phyloP scores from a whole-genome alignment of 2,797 vertebrate genomes.

The Lutjanus campechanus region DNA sequence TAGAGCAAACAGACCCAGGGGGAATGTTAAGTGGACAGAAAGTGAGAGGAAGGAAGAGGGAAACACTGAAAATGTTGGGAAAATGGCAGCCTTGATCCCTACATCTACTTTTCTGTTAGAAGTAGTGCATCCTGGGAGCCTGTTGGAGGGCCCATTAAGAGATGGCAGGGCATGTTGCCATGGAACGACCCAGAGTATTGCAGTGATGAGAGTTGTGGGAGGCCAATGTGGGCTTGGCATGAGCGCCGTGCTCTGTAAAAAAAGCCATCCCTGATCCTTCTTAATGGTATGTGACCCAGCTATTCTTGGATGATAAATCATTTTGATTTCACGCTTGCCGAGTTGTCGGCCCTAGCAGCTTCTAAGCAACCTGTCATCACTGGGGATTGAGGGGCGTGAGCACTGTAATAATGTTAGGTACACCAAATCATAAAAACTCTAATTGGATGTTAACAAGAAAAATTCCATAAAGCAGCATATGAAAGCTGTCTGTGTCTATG shows the following conservation, averaged over 20 bases:
- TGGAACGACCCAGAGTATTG: conserved; percentile 48
- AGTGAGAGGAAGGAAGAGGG: conserved; percentile 41
- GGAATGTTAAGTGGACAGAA: conserved; percentile 53
- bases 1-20: conserved; percentile 41
- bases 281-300: conserved; percentile 66
- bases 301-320: conserved; percentile 81
- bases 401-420: conserved; percentile 57
- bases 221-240: conserved; percentile 73
- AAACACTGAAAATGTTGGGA: conserved; percentile 15
- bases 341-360: conserved; percentile 42
- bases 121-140: conserved; percentile 46
- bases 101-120: not conserved
- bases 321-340: conserved; percentile 72
- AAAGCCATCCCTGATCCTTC: conserved; percentile 59
- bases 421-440: conserved; percentile 58
- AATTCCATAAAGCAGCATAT: conserved; percentile 35
- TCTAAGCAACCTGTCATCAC: conserved; percentile 72
- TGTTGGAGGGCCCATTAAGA: conserved; percentile 35
- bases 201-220: conserved; percentile 66
- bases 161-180: conserved; percentile 56
- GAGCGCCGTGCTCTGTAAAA: conserved; percentile 49
- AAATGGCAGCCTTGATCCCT: conserved; percentile 9
- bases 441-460: conserved; percentile 47
- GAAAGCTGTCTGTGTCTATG: conserved; percentile 24
- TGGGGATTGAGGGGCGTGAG: conserved; percentile 42